A percentile compares a stretch with the other conserved stretches of the same genome.
These are phyloP conservation scores for Chelonus formosanus DNA, from an alignment of 2,888 invertebrate species.

Conservation along the genomic window DNA sequence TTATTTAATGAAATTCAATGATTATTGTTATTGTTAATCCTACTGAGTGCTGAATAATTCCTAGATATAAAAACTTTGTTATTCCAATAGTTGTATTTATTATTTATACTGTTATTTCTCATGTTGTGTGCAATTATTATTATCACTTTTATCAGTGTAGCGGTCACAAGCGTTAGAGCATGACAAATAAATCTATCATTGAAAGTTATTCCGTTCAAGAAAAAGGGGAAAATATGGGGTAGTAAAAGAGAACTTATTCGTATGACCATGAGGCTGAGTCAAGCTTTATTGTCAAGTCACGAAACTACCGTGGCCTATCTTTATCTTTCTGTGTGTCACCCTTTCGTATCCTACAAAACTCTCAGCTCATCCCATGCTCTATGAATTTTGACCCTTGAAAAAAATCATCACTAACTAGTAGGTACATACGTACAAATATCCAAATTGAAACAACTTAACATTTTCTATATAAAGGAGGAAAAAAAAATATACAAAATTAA, in stretches of 20 bases:
- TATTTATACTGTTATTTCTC: too few relatives aligned
- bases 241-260: conserved; percentile 36
- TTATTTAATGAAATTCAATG: too few relatives aligned
- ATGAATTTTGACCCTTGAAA: too few relatives aligned
- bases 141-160: too few relatives aligned
- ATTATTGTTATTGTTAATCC: too few relatives aligned
- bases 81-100: too few relatives aligned
- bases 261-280: conserved; percentile 49
- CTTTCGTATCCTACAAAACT: conserved; percentile 43
- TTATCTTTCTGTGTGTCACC: conserved; percentile 51
- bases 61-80: too few relatives aligned
- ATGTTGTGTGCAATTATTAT: too few relatives aligned
- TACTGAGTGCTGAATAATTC: too few relatives aligned
- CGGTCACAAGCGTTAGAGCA: conserved; percentile 2
- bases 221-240: conserved; percentile 33
- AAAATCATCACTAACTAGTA: too few relatives aligned
- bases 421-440: too few relatives aligned
- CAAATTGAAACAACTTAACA: background rate
- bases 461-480: conserved; percentile 5
- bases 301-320: conserved; percentile 63
- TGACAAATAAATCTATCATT: background rate
- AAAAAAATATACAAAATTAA: background rate
- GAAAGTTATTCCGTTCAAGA: background rate
- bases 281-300: conserved; percentile 64
- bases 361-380: background rate